phyloP scores from a whole-genome alignment of 35 echinoderm and acorn worm species.

The Hemicentrotus pulcherrimus region DNA sequence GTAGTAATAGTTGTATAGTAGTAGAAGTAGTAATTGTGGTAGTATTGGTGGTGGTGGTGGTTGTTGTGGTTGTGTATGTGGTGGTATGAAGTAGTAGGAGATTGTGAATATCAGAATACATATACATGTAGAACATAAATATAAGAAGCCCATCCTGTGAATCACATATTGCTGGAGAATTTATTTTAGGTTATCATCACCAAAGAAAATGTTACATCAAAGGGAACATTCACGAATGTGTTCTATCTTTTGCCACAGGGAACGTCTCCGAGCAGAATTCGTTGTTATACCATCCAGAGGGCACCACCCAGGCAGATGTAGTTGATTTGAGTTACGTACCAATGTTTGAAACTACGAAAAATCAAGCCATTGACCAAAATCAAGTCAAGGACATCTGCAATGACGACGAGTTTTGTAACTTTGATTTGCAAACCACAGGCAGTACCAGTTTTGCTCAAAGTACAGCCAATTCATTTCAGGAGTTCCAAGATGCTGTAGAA shows the following conservation, averaged over 20 bases:
- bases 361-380: background rate
- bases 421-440: background rate
- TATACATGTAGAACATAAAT: too few relatives aligned
- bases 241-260: background rate
- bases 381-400: background rate
- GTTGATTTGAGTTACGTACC: background rate
- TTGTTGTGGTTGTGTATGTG: too few relatives aligned
- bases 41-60: too few relatives aligned
- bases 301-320: background rate
- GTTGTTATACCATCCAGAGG: background rate
- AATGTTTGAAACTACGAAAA: background rate
- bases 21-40: background rate
- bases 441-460: conserved; percentile 7
- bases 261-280: background rate
- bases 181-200: too few relatives aligned
- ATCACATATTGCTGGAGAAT: too few relatives aligned
- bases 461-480: background rate
- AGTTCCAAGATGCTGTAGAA: background rate
- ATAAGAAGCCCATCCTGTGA: too few relatives aligned
- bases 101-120: too few relatives aligned
- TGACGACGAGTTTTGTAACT: conserved; percentile 15
- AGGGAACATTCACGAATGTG: background rate
- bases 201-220: background rate
- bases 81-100: too few relatives aligned
- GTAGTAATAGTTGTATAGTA: background rate